Base-by-base conservation (phyloP, 2,797 vertebrate genomes). In the Melanogrammus aeglefinus region DNA sequence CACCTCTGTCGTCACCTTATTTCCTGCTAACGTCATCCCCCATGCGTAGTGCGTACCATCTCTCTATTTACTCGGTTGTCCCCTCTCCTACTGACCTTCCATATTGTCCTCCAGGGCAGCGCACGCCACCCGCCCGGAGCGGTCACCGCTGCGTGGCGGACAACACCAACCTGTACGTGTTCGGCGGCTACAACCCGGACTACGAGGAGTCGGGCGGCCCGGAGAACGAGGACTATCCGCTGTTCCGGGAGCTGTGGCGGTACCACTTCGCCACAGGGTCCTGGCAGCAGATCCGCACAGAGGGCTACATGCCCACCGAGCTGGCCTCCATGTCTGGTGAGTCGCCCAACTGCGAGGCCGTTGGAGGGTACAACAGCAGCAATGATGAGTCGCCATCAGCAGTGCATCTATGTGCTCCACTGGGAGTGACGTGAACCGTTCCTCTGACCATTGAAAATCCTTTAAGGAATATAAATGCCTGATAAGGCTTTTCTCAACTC, bases 131-230 rank as follows among this genome's bases (percentile, higher is more conserved):
- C 0, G 97, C 97, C 14, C 92, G 98, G 82, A 99, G 98, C 1
- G 98, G 98, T 74, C 98, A 99, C 78, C 96, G 98, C 41, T 99
- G 98, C 5, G 97, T 99, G 39, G 98, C 98, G 0, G 97, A 99
- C 89, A 96, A 93, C 69, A 93, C 96, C 82, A 99, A 97, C 85
- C 86, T 99, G 0, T 99, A 99, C 18, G 97, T 99, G 73, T 99
- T 99, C 0, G 98, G 98, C 76, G 98, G 98, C 10, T 99, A 99
- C 91, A 99, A 99, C 44, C 98, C 98, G 0, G 97, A 99, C 91
- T 99, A 96, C 0, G 96, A 98, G 1, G 97, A 99, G 87, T 99
- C 98, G 0, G 97, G 97, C 1, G 97, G 97, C 79, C 95, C 95
- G 0, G 97, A 97, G 77, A 99, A 99, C 6, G 97, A 98, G 89